Evolutionary conservation across 1,140 invertebrate genomes (phyloP).

Genomic region (Drosophila pandora): DNA sequence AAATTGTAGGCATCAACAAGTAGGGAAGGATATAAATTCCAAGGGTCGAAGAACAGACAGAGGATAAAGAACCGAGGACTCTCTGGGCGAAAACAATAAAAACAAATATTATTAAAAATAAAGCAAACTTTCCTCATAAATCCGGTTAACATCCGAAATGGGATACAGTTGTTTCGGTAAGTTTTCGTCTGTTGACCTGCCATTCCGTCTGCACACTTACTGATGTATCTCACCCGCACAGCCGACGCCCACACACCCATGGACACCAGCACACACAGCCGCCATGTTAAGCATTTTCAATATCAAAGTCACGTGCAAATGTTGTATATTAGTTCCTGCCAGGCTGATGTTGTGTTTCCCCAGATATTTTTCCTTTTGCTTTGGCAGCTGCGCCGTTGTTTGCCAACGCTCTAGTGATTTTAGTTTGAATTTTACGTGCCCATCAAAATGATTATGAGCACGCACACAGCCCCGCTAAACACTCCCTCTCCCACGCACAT

Average conservation of each 20-base stretch:
- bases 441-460: slow-evolving; percentile 78
- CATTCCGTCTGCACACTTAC: slow-evolving; percentile 32
- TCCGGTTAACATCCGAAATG: slow-evolving; percentile 35
- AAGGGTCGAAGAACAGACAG: background rate
- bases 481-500: slow-evolving; percentile 1
- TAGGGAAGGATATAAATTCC: background rate
- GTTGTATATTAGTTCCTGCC: slow-evolving; percentile 69
- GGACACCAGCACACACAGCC: background rate
- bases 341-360: slow-evolving; percentile 29
- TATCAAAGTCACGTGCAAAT: slow-evolving; percentile 79
- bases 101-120: slow-evolving; percentile 46
- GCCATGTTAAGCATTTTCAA: slow-evolving; percentile 52
- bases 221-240: slow-evolving; percentile 6
- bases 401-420: slow-evolving; percentile 71
- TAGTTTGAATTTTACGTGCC: slow-evolving; percentile 79
- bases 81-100: slow-evolving; percentile 2
- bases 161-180: slow-evolving; percentile 11
- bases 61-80: background rate
- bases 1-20: slow-evolving; percentile 36
- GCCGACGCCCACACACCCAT: too few species aligned
- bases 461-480: slow-evolving; percentile 16
- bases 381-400: slow-evolving; percentile 33
- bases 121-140: slow-evolving; percentile 62
- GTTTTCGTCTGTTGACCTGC: slow-evolving; percentile 53
- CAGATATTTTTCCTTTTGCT: slow-evolving; percentile 13